phyloP scores from a whole-genome alignment of 2,797 vertebrate genomes.

The Sphenodon punctatus region DNA sequence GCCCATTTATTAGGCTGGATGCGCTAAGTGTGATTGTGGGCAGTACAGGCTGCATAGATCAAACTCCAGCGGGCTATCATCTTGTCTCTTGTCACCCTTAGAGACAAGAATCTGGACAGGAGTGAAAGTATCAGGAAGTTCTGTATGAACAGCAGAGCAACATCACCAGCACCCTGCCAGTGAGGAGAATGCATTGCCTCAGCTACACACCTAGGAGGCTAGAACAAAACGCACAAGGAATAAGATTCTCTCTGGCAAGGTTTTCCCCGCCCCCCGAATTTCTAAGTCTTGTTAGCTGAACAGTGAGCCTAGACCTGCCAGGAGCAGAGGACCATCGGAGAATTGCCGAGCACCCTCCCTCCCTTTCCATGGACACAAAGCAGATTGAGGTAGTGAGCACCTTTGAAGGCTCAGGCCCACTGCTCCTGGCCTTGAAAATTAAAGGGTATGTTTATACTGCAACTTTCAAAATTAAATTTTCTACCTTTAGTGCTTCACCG shows the following conservation, averaged over 20 bases:
- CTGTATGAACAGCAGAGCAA: neutral
- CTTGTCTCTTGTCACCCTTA: no score
- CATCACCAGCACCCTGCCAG: constrained; percentile 32
- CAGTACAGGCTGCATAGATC: no score
- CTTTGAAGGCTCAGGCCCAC: neutral
- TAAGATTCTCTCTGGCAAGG: constrained; percentile 56
- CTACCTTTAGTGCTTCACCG: constrained; percentile 32
- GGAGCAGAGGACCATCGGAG: constrained; percentile 11
- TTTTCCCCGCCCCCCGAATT: constrained; percentile 16
- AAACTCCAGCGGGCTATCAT: no score
- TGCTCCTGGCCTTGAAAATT: neutral
- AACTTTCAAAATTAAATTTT: neutral
- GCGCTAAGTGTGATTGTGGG: no score
- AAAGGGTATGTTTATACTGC: neutral
- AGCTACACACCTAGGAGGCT: constrained; percentile 45
- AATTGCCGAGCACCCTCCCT: constrained; percentile 1
- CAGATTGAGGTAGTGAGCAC: neutral
- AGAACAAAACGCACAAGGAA: constrained; percentile 71
- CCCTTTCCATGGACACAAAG: neutral
- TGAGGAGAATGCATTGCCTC: constrained; percentile 44
- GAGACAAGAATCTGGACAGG: neutral
- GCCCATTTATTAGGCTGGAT: no score
- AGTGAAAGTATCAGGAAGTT: neutral
- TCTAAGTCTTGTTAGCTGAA: neutral
- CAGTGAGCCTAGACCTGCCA: neutral